phyloP scores from a whole-genome alignment of 64 coral and sea anemone genomes.

The Montipora foliosa region DNA sequence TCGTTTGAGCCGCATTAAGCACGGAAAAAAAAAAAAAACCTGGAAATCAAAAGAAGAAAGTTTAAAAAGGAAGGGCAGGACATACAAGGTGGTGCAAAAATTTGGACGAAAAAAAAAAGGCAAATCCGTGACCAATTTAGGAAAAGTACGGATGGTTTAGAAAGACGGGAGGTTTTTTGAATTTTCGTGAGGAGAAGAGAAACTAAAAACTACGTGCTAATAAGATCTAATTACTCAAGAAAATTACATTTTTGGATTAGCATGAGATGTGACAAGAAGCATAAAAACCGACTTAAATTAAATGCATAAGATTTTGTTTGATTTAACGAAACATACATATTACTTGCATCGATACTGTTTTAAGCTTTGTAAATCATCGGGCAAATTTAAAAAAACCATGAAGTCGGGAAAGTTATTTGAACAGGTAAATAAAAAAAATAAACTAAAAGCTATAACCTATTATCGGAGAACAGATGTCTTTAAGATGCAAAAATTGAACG shows the following conservation, averaged over 20 bases:
- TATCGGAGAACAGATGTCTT: not conserved
- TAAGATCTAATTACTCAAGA: not conserved
- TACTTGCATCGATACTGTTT: constrained; percentile 5
- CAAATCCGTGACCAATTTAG: too few species aligned
- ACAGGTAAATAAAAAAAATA: not conserved
- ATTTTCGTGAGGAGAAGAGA: not conserved
- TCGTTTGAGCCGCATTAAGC: too few species aligned
- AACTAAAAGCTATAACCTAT: constrained; percentile 17
- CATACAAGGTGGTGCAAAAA: too few species aligned
- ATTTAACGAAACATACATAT: not conserved
- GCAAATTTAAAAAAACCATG: not conserved
- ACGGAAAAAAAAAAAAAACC: too few species aligned
- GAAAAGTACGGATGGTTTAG: too few species aligned
- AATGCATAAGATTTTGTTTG: not conserved
- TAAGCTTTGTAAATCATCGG: not conserved
- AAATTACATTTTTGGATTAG: not conserved
- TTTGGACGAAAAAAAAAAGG: too few species aligned
- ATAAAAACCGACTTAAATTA: not conserved
- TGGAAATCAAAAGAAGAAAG: too few species aligned
- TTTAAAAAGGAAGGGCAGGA: too few species aligned
- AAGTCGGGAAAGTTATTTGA: constrained; percentile 3
- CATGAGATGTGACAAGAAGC: not conserved
- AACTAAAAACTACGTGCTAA: not conserved
- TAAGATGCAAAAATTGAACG: not conserved
- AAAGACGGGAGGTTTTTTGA: not conserved